Evolutionary conservation across 1,140 invertebrate genomes (phyloP), one percentile per base, ranked within the genome.

Genomic region (Anastrepha obliqua): DNA sequence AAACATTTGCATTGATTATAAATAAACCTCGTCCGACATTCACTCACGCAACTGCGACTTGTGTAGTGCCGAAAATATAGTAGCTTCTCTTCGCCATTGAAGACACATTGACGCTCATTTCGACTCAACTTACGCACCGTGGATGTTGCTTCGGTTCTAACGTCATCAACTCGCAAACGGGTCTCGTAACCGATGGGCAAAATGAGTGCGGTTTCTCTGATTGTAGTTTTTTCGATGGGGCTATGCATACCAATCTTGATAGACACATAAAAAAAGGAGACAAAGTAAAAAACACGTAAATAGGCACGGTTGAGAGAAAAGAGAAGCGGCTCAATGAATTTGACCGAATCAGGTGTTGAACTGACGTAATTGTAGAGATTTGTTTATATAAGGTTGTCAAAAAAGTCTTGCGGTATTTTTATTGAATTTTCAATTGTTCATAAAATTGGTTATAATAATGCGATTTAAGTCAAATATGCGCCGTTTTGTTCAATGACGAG

Each of bases 161-260:
- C 94, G 0, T 96, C 96, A 20, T 94, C 94, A 5, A 97, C 95
- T 2, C 95, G 95, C 39, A 96, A 94, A 20, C 96, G 92, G 0
- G 95, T 95, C 90, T 97, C 96, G 47, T 94, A 93, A 1, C 96
- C 96, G 0, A 96, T 95, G 0, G 95, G 94, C 65, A 97, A 93
- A 0, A 96, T 94, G 59, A 96, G 95, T 1, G 96, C 96, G 85
- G 96, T 95, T 89, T 97, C 96, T 3, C 95, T 95, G n/a, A 97
- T 95, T 90, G 96, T 96, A 2, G 96, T 96, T 0, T 95, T 95
- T 91, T 97, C 96, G 1, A 96, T 95, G 0, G 97, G 96, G 91
- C 95, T 97, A 87, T 97, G 96, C 2, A 97, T 93, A 11, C 96
- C 89, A 0, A 93, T 86, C 91, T 93, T 97, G 97, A 90, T 0